These are phyloP conservation scores for Zaprionus obscuricornis DNA, from an alignment of 2,888 invertebrate genomes.

Conservation along the genomic window DNA sequence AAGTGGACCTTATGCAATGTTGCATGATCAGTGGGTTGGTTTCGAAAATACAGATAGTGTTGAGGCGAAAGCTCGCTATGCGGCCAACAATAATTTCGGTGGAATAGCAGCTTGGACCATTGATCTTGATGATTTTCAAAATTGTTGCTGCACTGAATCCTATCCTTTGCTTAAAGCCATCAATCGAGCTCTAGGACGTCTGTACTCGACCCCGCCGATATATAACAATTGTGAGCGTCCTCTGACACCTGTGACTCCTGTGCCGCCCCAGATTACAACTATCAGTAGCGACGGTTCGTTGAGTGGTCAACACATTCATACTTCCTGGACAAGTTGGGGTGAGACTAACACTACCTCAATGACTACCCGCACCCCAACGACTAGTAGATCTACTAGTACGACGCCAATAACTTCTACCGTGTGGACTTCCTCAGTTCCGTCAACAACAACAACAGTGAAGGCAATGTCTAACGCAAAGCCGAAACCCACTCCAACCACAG, in stretches of 20 bases:
- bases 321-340: constrained; percentile 75
- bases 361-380: constrained; percentile 56
- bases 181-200: constrained; percentile 89
- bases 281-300: constrained; percentile 85
- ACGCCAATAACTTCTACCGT: constrained; percentile 82
- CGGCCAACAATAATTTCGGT: constrained; percentile 88
- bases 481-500: constrained; percentile 59
- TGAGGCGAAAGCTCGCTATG: constrained; percentile 90
- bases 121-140: constrained; percentile 94
- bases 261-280: constrained; percentile 90
- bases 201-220: constrained; percentile 84
- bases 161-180: constrained; percentile 91
- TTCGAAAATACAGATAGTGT: constrained; percentile 93
- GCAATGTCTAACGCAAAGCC: constrained; percentile 62
- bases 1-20: constrained; percentile 89
- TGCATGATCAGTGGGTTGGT: constrained; percentile 94
- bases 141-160: constrained; percentile 91
- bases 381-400: constrained; percentile 36
- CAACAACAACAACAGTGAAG: constrained; percentile 58
- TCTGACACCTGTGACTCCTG: constrained; percentile 89
- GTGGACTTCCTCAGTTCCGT: constrained; percentile 81
- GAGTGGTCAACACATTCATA: constrained; percentile 65
- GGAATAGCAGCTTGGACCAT: constrained; percentile 95
- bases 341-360: constrained; percentile 62
- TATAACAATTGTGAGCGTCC: constrained; percentile 88